Conservation (phyloP, 1,140 invertebrate genomes). For the Bombus consobrinus region DNA sequence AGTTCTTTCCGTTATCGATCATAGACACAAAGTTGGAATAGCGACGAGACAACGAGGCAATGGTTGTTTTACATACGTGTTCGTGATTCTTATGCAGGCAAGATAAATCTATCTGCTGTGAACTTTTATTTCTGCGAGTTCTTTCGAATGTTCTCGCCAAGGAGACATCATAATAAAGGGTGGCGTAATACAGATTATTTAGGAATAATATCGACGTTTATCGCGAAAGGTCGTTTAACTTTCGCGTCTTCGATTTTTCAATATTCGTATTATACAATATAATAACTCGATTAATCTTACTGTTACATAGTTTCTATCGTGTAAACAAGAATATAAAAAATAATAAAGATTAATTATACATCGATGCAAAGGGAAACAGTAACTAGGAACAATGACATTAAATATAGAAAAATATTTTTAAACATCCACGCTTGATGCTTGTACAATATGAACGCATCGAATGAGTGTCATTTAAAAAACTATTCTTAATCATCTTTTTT, state of each 20-base stretch:
- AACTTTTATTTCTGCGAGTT: neutral
- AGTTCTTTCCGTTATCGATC: constrained; percentile 16
- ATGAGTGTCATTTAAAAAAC: too few species aligned
- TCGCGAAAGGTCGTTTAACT: neutral
- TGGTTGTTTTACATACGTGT: neutral
- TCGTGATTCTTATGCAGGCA: constrained; percentile 7
- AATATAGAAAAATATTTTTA: too few species aligned
- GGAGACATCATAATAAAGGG: neutral
- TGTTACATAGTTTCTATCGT: neutral
- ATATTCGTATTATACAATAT: neutral
- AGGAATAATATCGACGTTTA: neutral
- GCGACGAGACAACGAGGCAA: neutral
- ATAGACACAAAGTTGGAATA: too few species aligned
- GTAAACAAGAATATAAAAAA: neutral
- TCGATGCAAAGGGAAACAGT: too few species aligned
- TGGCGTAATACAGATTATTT: neutral
- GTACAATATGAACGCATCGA: too few species aligned
- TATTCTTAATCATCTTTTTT: too few species aligned
- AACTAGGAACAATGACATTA: too few species aligned
- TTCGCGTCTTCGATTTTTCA: neutral
- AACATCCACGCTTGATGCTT: too few species aligned
- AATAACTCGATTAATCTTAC: neutral
- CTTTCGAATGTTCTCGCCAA: neutral
- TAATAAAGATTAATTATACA: neutral
- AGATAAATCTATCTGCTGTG: constrained; percentile 3